phyloP scores from a whole-genome alignment of 2,888 invertebrate genomes.

The Branchipolynoe longqiensis region DNA sequence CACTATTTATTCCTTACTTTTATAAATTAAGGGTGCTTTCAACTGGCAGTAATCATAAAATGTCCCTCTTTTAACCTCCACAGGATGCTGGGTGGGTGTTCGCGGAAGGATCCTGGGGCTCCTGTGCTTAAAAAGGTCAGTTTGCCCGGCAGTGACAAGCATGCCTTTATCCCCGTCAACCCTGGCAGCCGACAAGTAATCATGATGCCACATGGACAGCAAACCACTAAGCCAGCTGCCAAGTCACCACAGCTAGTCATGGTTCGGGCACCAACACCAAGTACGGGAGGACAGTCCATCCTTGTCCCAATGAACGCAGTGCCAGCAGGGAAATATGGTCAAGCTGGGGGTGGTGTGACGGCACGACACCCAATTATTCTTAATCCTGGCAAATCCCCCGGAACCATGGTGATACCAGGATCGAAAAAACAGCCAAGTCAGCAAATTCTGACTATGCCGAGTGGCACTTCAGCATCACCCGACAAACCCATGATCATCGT shows the following conservation, averaged over 20 bases:
- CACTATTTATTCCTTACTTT: too few relatives aligned
- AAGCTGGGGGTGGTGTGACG: too few relatives aligned
- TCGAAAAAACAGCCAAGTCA: too few relatives aligned
- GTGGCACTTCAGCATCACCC: neutral
- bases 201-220: neutral
- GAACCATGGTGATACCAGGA: too few relatives aligned
- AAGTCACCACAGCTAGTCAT: neutral
- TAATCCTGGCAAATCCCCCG: neutral
- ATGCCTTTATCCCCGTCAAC: constrained; percentile 9
- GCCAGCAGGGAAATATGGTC: constrained; percentile 7
- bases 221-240: neutral
- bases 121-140: constrained; percentile 31
- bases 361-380: constrained; percentile 9
- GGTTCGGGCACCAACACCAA: constrained; percentile 10
- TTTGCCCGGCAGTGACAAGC: constrained; percentile 13
- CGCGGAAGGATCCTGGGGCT: constrained; percentile 40
- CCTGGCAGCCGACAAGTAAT: neutral
- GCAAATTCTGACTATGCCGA: neutral
- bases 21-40: too few relatives aligned
- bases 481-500: constrained; percentile 1
- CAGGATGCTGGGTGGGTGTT: constrained; percentile 52
- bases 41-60: too few relatives aligned
- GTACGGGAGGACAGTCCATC: constrained; percentile 11
- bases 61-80: too few relatives aligned
- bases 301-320: constrained; percentile 20